A percentile compares a stretch with the other conserved stretches of the same genome.
Evolutionary conservation across 2,888 invertebrate genomes (phyloP).

Genomic region (Didymodactylos carnosus): DNA sequence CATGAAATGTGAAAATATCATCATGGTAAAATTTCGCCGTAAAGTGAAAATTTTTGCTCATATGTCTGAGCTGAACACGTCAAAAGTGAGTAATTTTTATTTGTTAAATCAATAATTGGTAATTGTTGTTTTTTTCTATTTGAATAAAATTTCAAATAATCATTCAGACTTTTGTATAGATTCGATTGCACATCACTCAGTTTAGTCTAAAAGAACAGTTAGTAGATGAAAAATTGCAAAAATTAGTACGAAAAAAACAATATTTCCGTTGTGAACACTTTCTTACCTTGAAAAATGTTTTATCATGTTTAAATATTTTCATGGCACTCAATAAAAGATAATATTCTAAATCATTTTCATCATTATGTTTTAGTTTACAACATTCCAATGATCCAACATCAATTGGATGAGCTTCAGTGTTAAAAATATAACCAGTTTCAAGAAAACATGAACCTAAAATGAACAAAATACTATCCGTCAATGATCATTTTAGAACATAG

Average conservation of each 20-base stretch:
- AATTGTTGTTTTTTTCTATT: background rate
- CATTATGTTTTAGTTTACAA: slow-evolving; percentile 41
- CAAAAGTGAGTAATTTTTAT: background rate
- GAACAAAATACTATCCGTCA: background rate
- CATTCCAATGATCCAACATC: slow-evolving; percentile 74
- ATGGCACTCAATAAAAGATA: no score
- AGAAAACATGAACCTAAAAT: slow-evolving; percentile 8
- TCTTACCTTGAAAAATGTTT: no score
- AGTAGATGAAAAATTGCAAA: no score
- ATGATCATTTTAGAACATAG: no score
- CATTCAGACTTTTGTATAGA: no score
- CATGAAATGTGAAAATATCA: no score
- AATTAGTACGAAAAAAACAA: no score
- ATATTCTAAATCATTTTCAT: no score
- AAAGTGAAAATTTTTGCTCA: background rate
- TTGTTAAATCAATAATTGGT: background rate
- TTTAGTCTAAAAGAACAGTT: no score
- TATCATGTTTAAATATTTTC: no score
- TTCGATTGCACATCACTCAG: no score
- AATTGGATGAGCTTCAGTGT: slow-evolving; percentile 90
- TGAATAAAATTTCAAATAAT: background rate
- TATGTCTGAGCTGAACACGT: background rate
- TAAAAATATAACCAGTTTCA: slow-evolving; percentile 66
- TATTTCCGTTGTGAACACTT: no score
- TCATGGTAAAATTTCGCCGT: background rate